Evolutionary conservation across 2,797 vertebrate species (phyloP).

Genomic region (Urophycis tenuis): DNA sequence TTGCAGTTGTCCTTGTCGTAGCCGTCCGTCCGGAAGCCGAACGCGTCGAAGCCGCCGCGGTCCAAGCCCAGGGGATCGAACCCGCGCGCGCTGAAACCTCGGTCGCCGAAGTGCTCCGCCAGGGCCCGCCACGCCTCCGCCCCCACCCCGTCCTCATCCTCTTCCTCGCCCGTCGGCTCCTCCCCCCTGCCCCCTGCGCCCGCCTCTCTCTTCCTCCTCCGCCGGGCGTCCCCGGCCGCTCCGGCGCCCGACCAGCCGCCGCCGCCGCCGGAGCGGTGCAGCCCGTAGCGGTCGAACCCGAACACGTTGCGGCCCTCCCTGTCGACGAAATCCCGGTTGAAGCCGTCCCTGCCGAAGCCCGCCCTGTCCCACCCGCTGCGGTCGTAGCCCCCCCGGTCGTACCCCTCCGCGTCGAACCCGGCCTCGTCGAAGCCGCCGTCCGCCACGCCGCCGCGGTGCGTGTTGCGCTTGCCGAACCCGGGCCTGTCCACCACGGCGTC

Average conservation of each 20-base stretch:
- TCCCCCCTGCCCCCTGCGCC: neutral
- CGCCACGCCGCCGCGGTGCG: neutral
- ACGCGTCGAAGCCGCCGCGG: conserved; percentile 45
- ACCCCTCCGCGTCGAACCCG: conserved; percentile 38
- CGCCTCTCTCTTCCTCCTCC: neutral
- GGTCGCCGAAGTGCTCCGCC: conserved; percentile 33
- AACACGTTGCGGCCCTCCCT: conserved; percentile 43
- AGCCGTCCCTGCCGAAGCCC: conserved; percentile 35
- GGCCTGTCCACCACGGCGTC: neutral
- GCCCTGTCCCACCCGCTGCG: conserved; percentile 42
- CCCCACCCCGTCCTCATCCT: neutral
- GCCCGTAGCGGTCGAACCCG: conserved; percentile 51
- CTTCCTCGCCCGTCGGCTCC: neutral
- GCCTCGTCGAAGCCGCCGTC: conserved; percentile 5
- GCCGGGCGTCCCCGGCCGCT: conserved; percentile 26
- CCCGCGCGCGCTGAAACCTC: conserved; percentile 44
- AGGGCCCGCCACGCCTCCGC: conserved; percentile 15
- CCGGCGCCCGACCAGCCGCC: conserved; percentile 45
- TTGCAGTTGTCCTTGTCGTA: conserved; percentile 58
- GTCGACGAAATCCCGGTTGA: conserved; percentile 50
- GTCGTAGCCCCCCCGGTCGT: conserved; percentile 45
- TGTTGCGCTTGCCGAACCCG: neutral
- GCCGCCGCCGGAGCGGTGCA: conserved; percentile 42
- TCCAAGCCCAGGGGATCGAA: conserved; percentile 51
- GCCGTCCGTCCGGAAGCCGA: conserved; percentile 49